These are phyloP conservation scores for Psephotus haematonotus DNA, from an alignment of 2,113 vertebrate species.

Conservation along the genomic window DNA sequence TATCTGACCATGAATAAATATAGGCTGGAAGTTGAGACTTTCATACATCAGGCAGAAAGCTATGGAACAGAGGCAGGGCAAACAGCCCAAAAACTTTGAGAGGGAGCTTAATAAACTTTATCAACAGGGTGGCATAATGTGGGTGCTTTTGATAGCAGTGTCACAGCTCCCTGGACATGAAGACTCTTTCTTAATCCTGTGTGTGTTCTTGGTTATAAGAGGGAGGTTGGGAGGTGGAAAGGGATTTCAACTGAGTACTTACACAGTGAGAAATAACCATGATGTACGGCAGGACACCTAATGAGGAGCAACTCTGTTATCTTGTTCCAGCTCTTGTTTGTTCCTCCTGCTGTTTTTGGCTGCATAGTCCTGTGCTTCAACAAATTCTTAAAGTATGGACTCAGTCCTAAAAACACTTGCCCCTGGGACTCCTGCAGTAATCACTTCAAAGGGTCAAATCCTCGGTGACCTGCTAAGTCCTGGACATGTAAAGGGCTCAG, in stretches of 20 bases:
- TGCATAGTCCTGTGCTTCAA: neutral
- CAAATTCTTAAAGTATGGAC: neutral
- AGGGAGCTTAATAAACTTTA: neutral
- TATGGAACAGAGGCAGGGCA: neutral
- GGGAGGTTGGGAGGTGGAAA: neutral
- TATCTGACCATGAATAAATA: neutral
- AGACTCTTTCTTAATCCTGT: neutral
- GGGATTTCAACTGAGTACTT: neutral
- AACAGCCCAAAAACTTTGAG: neutral
- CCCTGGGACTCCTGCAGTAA: neutral
- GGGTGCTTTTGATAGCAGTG: neutral
- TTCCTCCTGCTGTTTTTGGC: neutral
- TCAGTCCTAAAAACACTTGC: neutral
- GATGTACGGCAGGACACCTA: neutral
- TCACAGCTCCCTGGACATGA: neutral
- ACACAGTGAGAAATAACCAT: neutral
- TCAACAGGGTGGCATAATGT: neutral
- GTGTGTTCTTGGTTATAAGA: neutral
- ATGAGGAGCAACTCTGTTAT: neutral
- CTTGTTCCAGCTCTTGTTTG: neutral
- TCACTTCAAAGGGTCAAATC: neutral
- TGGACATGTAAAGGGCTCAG: neutral
- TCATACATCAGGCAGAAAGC: neutral
- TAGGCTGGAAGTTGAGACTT: neutral
- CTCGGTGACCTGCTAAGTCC: neutral